Evolutionary conservation across 2,888 invertebrate species (phyloP).

Genomic region (Lutraria lutraria): DNA sequence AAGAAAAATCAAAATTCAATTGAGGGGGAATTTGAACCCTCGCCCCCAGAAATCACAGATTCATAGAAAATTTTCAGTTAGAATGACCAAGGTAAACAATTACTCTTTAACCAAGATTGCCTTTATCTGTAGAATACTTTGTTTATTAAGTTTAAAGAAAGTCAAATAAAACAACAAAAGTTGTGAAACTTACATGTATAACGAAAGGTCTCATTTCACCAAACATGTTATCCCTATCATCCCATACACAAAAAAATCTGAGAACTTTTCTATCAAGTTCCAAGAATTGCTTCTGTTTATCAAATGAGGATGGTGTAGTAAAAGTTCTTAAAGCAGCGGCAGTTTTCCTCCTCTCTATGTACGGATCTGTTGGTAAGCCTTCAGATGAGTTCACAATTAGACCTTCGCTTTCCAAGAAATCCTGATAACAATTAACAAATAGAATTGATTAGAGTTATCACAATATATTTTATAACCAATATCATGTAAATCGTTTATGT

Average conservation of each 20-base stretch:
- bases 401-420: constrained; percentile 94
- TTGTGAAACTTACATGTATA: constrained; percentile 88
- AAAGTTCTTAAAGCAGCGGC: constrained; percentile 82
- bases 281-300: constrained; percentile 91
- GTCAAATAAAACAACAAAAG: no score
- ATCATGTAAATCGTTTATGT: no score
- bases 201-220: constrained; percentile 89
- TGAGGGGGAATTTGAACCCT: no score
- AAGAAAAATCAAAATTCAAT: no score
- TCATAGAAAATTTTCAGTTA: no score
- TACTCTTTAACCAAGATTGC: no score
- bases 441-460: neutral
- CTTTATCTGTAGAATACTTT: no score
- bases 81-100: no score
- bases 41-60: no score
- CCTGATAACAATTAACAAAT: constrained; percentile 87
- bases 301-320: constrained; percentile 87
- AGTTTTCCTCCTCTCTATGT: constrained; percentile 86
- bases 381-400: constrained; percentile 91
- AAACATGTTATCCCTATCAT: constrained; percentile 87
- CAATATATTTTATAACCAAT: no score
- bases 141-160: no score
- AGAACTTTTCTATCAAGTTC: constrained; percentile 93
- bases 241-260: constrained; percentile 88
- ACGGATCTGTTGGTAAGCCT: constrained; percentile 91